Base-by-base conservation (phyloP, 2,888 invertebrate genomes). In the Cantharis nigra region DNA sequence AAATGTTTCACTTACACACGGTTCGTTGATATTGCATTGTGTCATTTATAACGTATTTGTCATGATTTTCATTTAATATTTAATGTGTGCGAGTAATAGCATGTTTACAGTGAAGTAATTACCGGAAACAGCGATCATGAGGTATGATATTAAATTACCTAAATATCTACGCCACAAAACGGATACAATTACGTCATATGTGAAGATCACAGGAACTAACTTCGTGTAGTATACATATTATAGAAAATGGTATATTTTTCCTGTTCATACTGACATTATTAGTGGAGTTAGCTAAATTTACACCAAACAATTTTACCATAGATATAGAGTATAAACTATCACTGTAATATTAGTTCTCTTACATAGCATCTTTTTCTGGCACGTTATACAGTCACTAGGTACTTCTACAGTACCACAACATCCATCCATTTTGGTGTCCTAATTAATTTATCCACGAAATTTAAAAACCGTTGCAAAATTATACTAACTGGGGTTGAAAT, bases 11-110 rank as follows among this genome's bases (percentile, higher is more conserved):
- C 77, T 80, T 80, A 79, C 77, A 65, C 76, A 86, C 83, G 86
- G 84, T 85, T 83, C 80, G 86, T 82, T 85, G 84, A 74, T 73
- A 76, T 76, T 81, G 82, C 81, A 85, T 86, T 86, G 85, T 85
- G 84, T 85, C 83, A 82, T 85, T 86, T 84, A 82, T 85, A 86
- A 86, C 86, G 86, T 86, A 86, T 85, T 86, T 87, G 86, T 86
- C 86, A 86, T 85, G 87, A 87, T 87, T 87, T 87, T 83, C 86
- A 85, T 86, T 87, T 87, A 87, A 87, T 86, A 84, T 86, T 85
- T 85, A 86, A 86, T 85, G 83, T 85, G 84, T 83, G 83, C 82
- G 82, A 82, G 85, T 86, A 87, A 86, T 87, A 86, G 86, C 85
- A 86, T 85, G 86, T 85, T 86, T 85, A 84, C 86, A 84, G 85